phyloP scores from a whole-genome alignment of 2,797 vertebrate genomes.

The Arnoldichthys spilopterus region DNA sequence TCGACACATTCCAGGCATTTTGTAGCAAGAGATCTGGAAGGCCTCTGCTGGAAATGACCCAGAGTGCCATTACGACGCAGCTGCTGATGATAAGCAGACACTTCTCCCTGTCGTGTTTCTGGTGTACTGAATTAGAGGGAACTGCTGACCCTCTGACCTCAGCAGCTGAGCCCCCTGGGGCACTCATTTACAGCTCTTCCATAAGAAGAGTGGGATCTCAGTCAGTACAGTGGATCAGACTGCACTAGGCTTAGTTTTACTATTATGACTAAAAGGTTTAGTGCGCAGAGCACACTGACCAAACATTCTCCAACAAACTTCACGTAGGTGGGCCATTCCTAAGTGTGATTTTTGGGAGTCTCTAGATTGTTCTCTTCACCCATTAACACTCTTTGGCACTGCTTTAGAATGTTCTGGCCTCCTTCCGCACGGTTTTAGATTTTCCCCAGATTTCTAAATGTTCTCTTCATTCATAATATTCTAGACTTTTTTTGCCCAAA shows the following conservation, averaged over 20 bases:
- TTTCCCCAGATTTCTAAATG: neutral
- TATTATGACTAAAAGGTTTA: neutral
- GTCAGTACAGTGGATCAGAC: slow-evolving; percentile 30
- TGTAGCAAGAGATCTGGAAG: slow-evolving; percentile 55
- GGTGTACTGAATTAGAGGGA: slow-evolving; percentile 43
- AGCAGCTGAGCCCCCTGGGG: slow-evolving; percentile 31
- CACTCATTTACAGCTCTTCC: slow-evolving; percentile 18
- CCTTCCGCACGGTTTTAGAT: no score
- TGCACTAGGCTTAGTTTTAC: neutral
- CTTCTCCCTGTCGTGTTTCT: slow-evolving; percentile 54
- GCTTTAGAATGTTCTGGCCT: no score
- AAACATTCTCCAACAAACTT: neutral
- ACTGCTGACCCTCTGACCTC: slow-evolving; percentile 60
- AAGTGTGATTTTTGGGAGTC: no score
- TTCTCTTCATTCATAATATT: neutral
- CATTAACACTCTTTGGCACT: no score
- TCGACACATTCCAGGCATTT: slow-evolving; percentile 60
- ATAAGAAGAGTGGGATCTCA: slow-evolving; percentile 11
- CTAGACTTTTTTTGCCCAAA: neutral
- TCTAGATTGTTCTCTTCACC: no score
- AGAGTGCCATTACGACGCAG: slow-evolving; percentile 42
- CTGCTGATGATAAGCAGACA: slow-evolving; percentile 59
- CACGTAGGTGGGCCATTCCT: neutral
- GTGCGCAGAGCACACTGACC: neutral
- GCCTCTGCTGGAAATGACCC: slow-evolving; percentile 53